Percentiles rank a stretch among this genome's conserved stretches.
These are phyloP conservation scores for Ceratoteleas bidentatus DNA, from an alignment of 1,140 invertebrate genomes.

Conservation along the genomic window DNA sequence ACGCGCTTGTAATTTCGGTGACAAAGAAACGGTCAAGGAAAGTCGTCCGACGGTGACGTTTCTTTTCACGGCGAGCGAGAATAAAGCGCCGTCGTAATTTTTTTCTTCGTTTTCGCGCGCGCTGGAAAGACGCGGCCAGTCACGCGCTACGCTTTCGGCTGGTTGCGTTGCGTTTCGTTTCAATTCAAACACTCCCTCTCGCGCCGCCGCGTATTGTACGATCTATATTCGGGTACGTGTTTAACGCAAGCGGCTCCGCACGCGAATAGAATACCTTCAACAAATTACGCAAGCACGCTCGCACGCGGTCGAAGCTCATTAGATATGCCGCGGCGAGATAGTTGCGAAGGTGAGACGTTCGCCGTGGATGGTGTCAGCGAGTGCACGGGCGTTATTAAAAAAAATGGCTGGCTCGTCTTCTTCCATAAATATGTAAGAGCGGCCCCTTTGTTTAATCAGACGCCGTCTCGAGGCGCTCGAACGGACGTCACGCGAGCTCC, in stretches of 20 bases:
- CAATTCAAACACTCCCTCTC: constrained; percentile 58
- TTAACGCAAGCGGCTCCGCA: constrained; percentile 73
- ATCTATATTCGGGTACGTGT: constrained; percentile 67
- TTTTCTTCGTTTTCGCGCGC: background rate
- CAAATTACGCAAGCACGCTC: constrained; percentile 80
- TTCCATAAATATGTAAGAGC: constrained; percentile 37
- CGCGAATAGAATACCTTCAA: constrained; percentile 80
- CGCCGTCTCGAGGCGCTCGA: constrained; percentile 6
- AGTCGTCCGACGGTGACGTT: background rate
- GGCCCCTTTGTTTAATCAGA: constrained; percentile 34
- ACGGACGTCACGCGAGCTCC: constrained; percentile 15
- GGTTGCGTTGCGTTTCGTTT: constrained; percentile 69
- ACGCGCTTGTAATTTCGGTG: constrained; percentile 2
- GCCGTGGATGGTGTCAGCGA: constrained; percentile 54
- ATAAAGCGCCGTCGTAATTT: constrained; percentile 2
- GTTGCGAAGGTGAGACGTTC: constrained; percentile 70
- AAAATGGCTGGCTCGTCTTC: constrained; percentile 23
- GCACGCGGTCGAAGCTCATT: constrained; percentile 80
- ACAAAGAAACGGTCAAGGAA: background rate
- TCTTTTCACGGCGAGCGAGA: background rate
- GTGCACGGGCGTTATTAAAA: constrained; percentile 44
- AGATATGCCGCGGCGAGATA: constrained; percentile 78
- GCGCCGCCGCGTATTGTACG: constrained; percentile 56
- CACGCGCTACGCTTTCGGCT: constrained; percentile 42
- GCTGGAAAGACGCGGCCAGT: constrained; percentile 19